Base-by-base conservation (phyloP, 2,113 vertebrate species). In the Isichthys henryi region DNA sequence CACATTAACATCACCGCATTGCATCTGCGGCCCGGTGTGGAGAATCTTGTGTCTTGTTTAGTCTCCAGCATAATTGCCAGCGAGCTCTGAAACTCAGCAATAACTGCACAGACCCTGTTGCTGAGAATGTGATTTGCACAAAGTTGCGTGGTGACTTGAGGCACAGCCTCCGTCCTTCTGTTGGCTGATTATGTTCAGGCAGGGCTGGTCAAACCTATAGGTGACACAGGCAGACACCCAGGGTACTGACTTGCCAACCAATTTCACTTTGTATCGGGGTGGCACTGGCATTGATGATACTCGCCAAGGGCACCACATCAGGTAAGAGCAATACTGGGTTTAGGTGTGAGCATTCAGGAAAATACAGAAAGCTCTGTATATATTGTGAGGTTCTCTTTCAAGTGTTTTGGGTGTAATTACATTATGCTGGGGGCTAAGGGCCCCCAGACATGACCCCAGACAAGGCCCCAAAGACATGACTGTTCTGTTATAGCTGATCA, bases 1-100 rank as follows among this genome's bases (percentile, higher is more conserved):
- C 62, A 53, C 66, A 56, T 87, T 90, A 87, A 80, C 62, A 66
- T 66, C 84, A 39, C 62, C 21, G 85, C 66, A 49, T 45, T 62
- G 45, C 2, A 15, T 19, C 88, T 77, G 82, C 13, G 46, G 46
- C 89, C 39, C 46, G 15, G 89, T 31, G 66, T 8, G 17, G 58
- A 62, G 53, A 52, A 56, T 27, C 84, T 77, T 53, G 21, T 43
- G 85, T 35, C 62, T 53, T 50, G 31, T 62, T 90, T 90, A n/a
- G 66, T 39, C 66, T 53, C 62, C 62, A 45, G 84, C 83, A 77
- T 21, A 7, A 53, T 46, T 11, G 85, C 31, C 85, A 90, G n/a
- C 27, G 52, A 58, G 52, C 39, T 53, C 80, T 15, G n/a, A 7
- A 62, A 62, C 39, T 46, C 13, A 5, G 35, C 39, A 23, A 35